These are phyloP conservation scores for Pseudomyrmex pallidus DNA, from an alignment of 1,140 invertebrate genomes.

Conservation along the genomic window DNA sequence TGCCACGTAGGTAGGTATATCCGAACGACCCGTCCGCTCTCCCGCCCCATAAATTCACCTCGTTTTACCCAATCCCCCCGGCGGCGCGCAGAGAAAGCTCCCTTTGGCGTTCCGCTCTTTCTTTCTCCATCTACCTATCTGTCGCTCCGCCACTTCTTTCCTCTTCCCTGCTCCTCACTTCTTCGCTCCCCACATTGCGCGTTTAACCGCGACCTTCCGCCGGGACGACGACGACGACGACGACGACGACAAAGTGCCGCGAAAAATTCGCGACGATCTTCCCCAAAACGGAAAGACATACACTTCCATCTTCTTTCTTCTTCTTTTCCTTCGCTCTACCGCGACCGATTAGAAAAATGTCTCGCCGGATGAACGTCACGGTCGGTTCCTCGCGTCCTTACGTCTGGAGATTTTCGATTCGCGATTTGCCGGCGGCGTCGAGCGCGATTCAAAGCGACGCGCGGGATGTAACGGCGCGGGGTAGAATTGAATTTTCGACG, in stretches of 20 bases:
- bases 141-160: constrained; percentile 8
- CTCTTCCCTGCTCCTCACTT: background rate
- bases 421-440: constrained; percentile 7
- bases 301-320: background rate
- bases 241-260: constrained; percentile 42
- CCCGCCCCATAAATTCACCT: constrained; percentile 68
- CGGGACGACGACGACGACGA: constrained; percentile 48
- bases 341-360: constrained; percentile 41
- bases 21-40: constrained; percentile 61
- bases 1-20: constrained; percentile 67
- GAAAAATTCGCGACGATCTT: constrained; percentile 23
- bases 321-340: background rate
- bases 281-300: background rate
- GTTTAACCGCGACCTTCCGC: constrained; percentile 49
- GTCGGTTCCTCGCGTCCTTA: background rate
- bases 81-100: constrained; percentile 14
- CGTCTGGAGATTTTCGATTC: constrained; percentile 45
- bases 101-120: background rate
- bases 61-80: constrained; percentile 48
- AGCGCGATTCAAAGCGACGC: background rate
- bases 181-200: constrained; percentile 18
- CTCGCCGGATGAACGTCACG: background rate
- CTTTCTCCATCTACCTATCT: constrained; percentile 52
- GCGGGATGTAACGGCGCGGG: background rate
- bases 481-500: constrained; percentile 71